These are phyloP conservation scores for Myotis lucifugus DNA, from an alignment of 2,113 vertebrate genomes.

Conservation along the genomic window DNA sequence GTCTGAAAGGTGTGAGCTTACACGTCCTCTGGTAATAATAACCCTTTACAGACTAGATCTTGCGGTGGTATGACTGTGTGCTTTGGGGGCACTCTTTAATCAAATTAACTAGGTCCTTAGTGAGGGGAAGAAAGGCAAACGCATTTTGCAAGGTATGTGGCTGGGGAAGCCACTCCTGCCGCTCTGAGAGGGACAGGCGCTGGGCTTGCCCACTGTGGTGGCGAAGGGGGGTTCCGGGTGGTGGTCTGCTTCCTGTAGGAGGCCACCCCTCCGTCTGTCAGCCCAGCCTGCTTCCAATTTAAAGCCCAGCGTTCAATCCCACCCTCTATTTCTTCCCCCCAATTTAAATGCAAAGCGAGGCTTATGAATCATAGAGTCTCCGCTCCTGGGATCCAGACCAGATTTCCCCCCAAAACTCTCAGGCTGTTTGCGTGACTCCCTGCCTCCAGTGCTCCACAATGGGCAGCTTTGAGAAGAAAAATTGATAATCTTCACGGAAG, in stretches of 20 bases:
- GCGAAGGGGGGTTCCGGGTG: conserved; percentile 86
- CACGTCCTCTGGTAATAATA: conserved; percentile 4
- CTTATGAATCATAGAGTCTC: conserved; percentile 74
- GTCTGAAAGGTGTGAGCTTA: conserved; percentile 6
- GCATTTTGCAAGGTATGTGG: conserved; percentile 78
- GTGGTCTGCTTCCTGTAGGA: conserved; percentile 84
- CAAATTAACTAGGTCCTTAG: conserved; percentile 61
- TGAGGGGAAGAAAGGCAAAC: conserved; percentile 54
- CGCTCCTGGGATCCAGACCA: conserved; percentile 82
- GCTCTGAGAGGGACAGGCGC: conserved; percentile 84
- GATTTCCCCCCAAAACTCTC: conserved; percentile 84
- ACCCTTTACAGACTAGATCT: conserved; percentile 39
- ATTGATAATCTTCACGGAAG: conserved; percentile 92
- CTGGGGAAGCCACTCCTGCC: conserved; percentile 83
- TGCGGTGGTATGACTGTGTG: not conserved
- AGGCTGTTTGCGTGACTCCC: conserved; percentile 87
- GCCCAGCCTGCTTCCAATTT: conserved; percentile 83
- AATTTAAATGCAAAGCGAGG: conserved; percentile 83
- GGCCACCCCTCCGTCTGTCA: conserved; percentile 89
- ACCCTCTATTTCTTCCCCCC: conserved; percentile 82
- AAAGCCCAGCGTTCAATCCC: conserved; percentile 85
- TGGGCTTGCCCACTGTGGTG: conserved; percentile 90
- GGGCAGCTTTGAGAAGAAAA: conserved; percentile 92
- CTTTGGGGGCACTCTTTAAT: conserved; percentile 50
- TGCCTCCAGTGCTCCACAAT: conserved; percentile 90